phyloP scores from a whole-genome alignment of 2,797 vertebrate genomes.

The Amblyopsis hoosieri region DNA sequence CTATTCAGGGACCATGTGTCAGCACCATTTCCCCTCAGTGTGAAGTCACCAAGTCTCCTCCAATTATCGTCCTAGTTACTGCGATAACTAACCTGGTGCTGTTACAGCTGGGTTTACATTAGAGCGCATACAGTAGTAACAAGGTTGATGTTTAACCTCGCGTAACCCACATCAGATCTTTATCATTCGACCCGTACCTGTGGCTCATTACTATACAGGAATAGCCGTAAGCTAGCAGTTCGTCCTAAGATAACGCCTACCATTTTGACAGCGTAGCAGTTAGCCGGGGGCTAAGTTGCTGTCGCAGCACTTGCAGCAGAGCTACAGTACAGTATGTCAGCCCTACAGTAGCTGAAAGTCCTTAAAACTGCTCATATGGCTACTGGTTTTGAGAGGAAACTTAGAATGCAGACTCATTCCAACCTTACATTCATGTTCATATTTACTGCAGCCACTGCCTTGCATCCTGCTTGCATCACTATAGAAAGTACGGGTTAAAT shows the following conservation, averaged over 20 bases:
- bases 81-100: constrained; percentile 68
- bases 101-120: constrained; percentile 62
- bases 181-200: constrained; percentile 45
- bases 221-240: constrained; percentile 32
- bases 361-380: too few relatives aligned
- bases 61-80: constrained; percentile 71
- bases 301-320: too few relatives aligned
- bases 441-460: too few relatives aligned
- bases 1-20: constrained; percentile 71
- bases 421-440: too few relatives aligned
- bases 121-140: constrained; percentile 17
- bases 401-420: too few relatives aligned
- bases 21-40: constrained; percentile 75
- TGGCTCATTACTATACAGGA: constrained; percentile 26
- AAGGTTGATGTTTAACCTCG: constrained; percentile 41
- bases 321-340: too few relatives aligned
- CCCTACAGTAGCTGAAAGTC: too few relatives aligned
- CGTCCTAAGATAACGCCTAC: constrained; percentile 37
- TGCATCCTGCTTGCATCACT: too few relatives aligned
- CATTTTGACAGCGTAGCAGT: constrained; percentile 31
- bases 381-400: too few relatives aligned
- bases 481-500: too few relatives aligned
- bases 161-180: constrained; percentile 61
- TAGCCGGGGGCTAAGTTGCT: constrained; percentile 35
- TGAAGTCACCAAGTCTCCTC: constrained; percentile 74